Conservation (phyloP, 2,888 invertebrate species). For the Drosophila colorata region DNA sequence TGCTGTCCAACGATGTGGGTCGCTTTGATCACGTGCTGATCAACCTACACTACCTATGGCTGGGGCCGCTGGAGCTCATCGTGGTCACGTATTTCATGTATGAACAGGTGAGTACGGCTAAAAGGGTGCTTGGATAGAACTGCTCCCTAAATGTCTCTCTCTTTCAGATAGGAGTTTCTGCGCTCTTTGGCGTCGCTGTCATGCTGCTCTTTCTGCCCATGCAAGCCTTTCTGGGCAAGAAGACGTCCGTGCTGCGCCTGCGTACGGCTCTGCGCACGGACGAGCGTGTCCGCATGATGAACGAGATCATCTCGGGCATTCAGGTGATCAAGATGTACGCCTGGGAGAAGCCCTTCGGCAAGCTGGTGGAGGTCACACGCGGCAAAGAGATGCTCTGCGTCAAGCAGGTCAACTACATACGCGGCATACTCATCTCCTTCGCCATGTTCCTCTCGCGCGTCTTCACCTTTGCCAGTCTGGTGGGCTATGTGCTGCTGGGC, state of each 20-base stretch:
- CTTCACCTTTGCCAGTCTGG: slow-evolving; percentile 93
- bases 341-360: slow-evolving; percentile 95
- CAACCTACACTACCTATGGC: slow-evolving; percentile 96
- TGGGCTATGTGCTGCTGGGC: slow-evolving; percentile 90
- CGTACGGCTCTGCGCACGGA: slow-evolving; percentile 94
- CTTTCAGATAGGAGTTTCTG: slow-evolving; percentile 86
- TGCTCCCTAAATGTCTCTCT: not conserved
- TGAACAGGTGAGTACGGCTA: slow-evolving; percentile 85
- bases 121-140: not conserved
- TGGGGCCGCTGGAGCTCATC: slow-evolving; percentile 93
- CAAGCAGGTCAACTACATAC: slow-evolving; percentile 90
- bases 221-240: slow-evolving; percentile 92
- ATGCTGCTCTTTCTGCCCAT: slow-evolving; percentile 89
- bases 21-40: slow-evolving; percentile 88
- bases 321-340: slow-evolving; percentile 98
- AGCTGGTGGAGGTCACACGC: slow-evolving; percentile 89
- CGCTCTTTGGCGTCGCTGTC: slow-evolving; percentile 87
- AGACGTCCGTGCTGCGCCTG: slow-evolving; percentile 90
- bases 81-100: slow-evolving; percentile 93
- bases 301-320: slow-evolving; percentile 94
- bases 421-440: slow-evolving; percentile 91
- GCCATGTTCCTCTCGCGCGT: slow-evolving; percentile 95
- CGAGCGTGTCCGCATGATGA: slow-evolving; percentile 95
- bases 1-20: slow-evolving; percentile 97
- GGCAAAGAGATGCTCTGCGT: slow-evolving; percentile 88